Percentiles rank a stretch among this genome's conserved stretches.
These are phyloP conservation scores for Ctenomys sociabilis DNA, from an alignment of 2,113 vertebrate genomes.

Conservation along the genomic window DNA sequence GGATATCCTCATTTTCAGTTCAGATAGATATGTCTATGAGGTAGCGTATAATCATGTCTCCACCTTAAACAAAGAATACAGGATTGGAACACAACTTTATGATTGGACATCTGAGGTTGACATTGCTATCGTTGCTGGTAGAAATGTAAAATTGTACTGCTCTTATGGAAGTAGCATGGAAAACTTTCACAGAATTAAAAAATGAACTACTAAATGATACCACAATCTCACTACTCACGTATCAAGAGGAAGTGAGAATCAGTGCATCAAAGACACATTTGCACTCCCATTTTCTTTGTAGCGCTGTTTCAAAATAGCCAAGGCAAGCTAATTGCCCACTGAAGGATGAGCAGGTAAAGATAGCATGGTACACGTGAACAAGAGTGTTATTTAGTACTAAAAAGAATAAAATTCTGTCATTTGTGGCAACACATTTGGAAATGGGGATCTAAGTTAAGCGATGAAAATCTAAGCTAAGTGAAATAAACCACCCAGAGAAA, in stretches of 20 bases:
- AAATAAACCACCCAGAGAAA: background rate
- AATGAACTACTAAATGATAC: background rate
- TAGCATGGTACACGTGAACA: background rate
- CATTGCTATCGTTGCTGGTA: background rate
- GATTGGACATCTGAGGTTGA: background rate
- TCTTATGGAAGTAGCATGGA: background rate
- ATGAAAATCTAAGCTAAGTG: background rate
- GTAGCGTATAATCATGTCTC: background rate
- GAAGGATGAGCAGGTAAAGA: background rate
- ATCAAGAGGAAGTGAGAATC: background rate
- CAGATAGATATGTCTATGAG: background rate
- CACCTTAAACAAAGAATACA: background rate
- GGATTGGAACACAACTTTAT: background rate
- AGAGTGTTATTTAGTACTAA: background rate
- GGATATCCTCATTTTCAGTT: conserved; percentile 12
- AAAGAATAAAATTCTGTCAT: background rate
- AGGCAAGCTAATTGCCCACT: too few species aligned
- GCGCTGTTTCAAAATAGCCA: background rate
- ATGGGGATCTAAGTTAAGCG: background rate
- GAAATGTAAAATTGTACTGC: background rate
- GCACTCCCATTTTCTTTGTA: background rate
- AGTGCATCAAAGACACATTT: background rate
- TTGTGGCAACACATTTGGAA: background rate
- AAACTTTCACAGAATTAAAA: background rate
- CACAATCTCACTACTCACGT: background rate